Base-by-base conservation (phyloP, 1,140 invertebrate genomes). In the Calosoma granatense region DNA sequence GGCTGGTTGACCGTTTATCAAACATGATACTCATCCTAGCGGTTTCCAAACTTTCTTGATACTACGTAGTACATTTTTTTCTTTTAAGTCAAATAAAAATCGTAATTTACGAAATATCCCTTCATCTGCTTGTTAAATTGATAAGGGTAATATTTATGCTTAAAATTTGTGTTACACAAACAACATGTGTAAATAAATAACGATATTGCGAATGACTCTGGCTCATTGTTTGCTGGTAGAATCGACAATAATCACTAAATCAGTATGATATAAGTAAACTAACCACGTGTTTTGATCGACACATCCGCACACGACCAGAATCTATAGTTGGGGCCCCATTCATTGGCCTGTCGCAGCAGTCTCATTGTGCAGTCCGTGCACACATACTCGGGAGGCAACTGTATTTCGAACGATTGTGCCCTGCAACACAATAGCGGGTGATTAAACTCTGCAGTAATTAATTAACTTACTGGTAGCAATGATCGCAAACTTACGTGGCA, bases 301-400 rank as follows among this genome's bases (percentile, higher is more conserved):
- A 98, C 86, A 74, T 98, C 94, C 1, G 94, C 89, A 67, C 95
- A 98, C 0, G 91, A 94, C 90, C 91, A 94, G 75, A 97, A 97
- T 60, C 83, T 77, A 70, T 95, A 97, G 61, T 75, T 81, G 11
- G 75, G 72, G 1, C 85, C 83, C 92, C 92, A 97, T 75, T 98
- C 93, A 17, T 81, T 78, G 0, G 94, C 94, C 72, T 97, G 87
- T 0, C 93, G 75, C 9, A 95, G 78, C 54, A 98, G 73, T 52
- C 94, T 80, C 26, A 98, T 76, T 0, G 92, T 92, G 71, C 95
- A 98, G 70, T 94, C 90, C 22, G 77, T 78, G 67, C 95, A 98
- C 9, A 84, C 86, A 64, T 93, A 87, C 71, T 89, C 82, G 20
- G 77, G 72, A 1, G 93, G 92, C 36, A 98, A 73, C 20, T 79